A percentile compares a stretch with the other conserved stretches of the same genome.
Evolutionary conservation across 2,797 vertebrate species (phyloP).

Genomic region (Neosilurus hyrtlii): DNA sequence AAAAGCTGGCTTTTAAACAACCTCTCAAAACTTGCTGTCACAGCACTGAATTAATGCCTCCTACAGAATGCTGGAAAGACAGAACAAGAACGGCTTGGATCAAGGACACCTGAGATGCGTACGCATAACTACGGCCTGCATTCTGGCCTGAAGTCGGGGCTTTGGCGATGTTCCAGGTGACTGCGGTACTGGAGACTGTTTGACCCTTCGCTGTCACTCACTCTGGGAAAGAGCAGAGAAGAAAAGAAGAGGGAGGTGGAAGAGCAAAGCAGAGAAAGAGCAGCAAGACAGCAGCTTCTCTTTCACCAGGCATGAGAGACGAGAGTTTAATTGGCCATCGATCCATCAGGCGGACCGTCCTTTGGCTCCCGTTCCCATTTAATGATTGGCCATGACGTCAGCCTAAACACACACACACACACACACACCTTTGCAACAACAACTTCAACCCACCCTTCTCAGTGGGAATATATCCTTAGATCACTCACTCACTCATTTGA

Average conservation of each 20-base stretch:
- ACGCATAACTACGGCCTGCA: slow-evolving; percentile 50
- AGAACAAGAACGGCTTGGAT: slow-evolving; percentile 39
- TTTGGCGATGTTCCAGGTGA: slow-evolving; percentile 58
- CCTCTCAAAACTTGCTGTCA: slow-evolving; percentile 7
- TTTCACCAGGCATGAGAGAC: slow-evolving; percentile 67
- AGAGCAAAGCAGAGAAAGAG: slow-evolving; percentile 49
- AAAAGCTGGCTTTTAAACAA: slow-evolving; percentile 17
- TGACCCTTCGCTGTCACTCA: slow-evolving; percentile 56
- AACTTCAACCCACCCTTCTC: background rate
- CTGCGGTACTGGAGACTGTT: slow-evolving; percentile 55
- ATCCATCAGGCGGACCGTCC: slow-evolving; percentile 65
- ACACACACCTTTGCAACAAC: background rate
- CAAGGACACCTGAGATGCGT: slow-evolving; percentile 55
- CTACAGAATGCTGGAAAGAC: slow-evolving; percentile 28
- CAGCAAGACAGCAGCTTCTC: slow-evolving; percentile 56
- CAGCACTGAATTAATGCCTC: slow-evolving; percentile 38
- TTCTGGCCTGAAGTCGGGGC: slow-evolving; percentile 48
- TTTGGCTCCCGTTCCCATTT: slow-evolving; percentile 43
- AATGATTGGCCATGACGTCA: slow-evolving; percentile 55
- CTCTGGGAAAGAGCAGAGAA: slow-evolving; percentile 53
- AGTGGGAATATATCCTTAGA: background rate
- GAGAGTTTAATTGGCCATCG: slow-evolving; percentile 72
- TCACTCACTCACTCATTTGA: too few relatives aligned
- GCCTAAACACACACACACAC: slow-evolving; percentile 38
- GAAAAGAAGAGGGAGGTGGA: slow-evolving; percentile 53